Evolutionary conservation across 2,113 vertebrate species (phyloP), one percentile per base, ranked within the genome.

Genomic region (Ifrita kowaldi): DNA sequence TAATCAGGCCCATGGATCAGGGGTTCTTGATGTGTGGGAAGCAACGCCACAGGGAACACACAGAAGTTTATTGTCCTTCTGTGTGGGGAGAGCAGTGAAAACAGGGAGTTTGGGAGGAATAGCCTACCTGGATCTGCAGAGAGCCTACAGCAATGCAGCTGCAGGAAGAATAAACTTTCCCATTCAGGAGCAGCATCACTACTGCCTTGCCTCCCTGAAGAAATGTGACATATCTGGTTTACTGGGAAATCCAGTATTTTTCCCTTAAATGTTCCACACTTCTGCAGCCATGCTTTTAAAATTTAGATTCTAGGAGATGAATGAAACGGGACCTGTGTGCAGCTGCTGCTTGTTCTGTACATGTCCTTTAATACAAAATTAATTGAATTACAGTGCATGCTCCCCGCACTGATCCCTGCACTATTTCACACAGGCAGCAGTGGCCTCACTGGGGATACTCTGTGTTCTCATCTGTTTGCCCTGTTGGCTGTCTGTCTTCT

Each of bases 301-400:
- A 55, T 68, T 74, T 81, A 24, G 41, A 67, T 86, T 84, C 27
- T 67, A 53, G 39, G 23, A 32, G 39, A 77, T 80, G 35, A 49
- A 69, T 68, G 60, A 84, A 90, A 53, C 10, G 27, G 73, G 83
- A 60, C 90, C 32, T 46, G 16, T 41, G 20, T 2, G 4, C 85
- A 95, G 73, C 90, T 96, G 82, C 79, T 75, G 62, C 79, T 95
- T 86, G 27, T 88, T 94, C 62, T 84, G 44, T 93, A 19, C 22
- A 5, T 78, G 56, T 75, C 73, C 56, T 81, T 92, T 84, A 95
- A 86, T 2, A 80, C 78, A 80, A 88, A 81, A 95, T 90, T 94
- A 89, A 96, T 90, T 81, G 20, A 35, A 64, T 96, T 95, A 86
- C 44, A 90, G 50, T 55, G 68, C 52, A 17, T 68, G 68, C 83